Base-by-base conservation (phyloP, 2,797 vertebrate species). In the Alcedo atthis region DNA sequence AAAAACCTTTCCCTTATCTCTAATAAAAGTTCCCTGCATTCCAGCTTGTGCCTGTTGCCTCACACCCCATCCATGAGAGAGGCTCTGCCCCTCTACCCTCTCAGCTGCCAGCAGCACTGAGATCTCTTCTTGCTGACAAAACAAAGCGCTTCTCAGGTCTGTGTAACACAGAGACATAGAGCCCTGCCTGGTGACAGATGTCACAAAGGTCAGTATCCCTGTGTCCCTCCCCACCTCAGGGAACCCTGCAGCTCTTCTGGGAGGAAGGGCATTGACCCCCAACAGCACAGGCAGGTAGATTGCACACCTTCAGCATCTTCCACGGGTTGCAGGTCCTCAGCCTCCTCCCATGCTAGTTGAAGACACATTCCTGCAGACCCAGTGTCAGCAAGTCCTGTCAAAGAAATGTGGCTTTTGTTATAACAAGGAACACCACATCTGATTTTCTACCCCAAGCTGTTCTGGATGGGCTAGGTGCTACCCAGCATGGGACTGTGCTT, bases 71-170 rank as follows among this genome's bases (percentile, higher is more conserved):
- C n/a, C 15, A 32, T 48, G 46, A 12, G 28, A 37, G 32, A 53
- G n/a, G 15, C 33, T 84, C 33, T 80, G 46, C 20, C 16, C 4
- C 42, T 75, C 42, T 40, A 12, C 21, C 37, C 8, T 15, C 22
- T 12, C 51, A 19, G 30, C 21, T 62, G 32, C 22, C 2, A 6
- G 46, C 64, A 81, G 35, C 63, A 66, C 15, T 21, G 22, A 40
- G 25, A 71, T 62, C 46, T 75, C 28, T 43, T 45, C 42, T 73
- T 28, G 26, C 48, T 61, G 76, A 75, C 33, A 51, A 86, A 81
- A 86, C 78, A 90, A 93, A 93, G 70, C 2, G 3, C 51, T 78
- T 67, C 83, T 70, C 85, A 92, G 69, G 83, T 42, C 73, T 86
- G n/a, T 79, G 26, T 81, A 67, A 78, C 74, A 43, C 40, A 45